Conservation (phyloP, 2,888 invertebrate species). For the Nemotelus pantherinus region DNA sequence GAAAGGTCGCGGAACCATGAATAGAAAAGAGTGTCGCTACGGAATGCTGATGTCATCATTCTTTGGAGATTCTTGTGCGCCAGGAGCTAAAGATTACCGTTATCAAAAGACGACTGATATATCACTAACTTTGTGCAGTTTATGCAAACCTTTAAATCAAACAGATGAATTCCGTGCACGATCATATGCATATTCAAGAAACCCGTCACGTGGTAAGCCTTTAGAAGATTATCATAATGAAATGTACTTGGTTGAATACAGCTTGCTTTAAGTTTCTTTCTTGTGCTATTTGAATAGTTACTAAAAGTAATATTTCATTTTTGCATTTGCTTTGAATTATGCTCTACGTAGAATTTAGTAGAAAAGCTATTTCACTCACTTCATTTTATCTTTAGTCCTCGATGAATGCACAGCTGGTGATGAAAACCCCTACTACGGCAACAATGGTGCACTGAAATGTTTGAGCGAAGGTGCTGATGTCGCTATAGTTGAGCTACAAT, state of each 20-base stretch:
- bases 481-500: conserved; percentile 69
- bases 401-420: conserved; percentile 66
- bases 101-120: conserved; percentile 62
- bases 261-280: too few relatives aligned
- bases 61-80: conserved; percentile 71
- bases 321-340: too few relatives aligned
- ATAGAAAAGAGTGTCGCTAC: conserved; percentile 68
- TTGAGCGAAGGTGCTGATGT: conserved; percentile 68
- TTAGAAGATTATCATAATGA: not conserved
- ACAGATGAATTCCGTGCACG: not conserved
- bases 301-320: too few relatives aligned
- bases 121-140: conserved; percentile 57
- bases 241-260: not conserved
- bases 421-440: conserved; percentile 69
- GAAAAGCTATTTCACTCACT: too few relatives aligned
- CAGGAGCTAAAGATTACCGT: conserved; percentile 68
- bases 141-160: conserved; percentile 52
- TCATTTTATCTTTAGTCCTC: not conserved
- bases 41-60: conserved; percentile 68
- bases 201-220: conserved; percentile 1
- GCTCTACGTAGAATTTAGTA: too few relatives aligned
- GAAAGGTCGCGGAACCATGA: conserved; percentile 65
- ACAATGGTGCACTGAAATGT: conserved; percentile 71
- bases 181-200: conserved; percentile 19
- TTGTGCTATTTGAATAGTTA: too few relatives aligned